Base-by-base conservation (phyloP, 2,888 invertebrate genomes). In the Pedicia rivosa region DNA sequence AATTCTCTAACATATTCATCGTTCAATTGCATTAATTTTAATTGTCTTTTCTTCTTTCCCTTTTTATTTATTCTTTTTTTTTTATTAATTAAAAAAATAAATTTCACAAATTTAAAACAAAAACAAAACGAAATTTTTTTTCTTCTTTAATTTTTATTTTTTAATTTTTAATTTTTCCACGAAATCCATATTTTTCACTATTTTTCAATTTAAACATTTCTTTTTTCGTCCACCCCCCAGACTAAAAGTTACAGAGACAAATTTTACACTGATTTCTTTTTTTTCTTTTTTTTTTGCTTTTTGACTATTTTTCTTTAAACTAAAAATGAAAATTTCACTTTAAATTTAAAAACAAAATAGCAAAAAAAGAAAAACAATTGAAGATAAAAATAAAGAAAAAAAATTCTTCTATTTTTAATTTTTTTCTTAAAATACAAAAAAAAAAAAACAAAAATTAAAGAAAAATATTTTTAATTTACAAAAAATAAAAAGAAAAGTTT, bases 1-100 rank as follows among this genome's bases (percentile, higher is more conserved):
- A 55, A 60, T 48, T 59, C 59, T 41, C 59, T 56, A 42, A 56
- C 52, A 42, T 49, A 58, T 50, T 57, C 55, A 48, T 60, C 56
- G 13, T 46, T 40, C 48, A 28, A 30, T 10, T 29, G 13, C 28
- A 37, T 37, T 14, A 35, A 40, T 15, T 17, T 26, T 31, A 8
- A 25, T 13, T 17, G 7, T 10, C 29, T 36, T 28, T 24, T 32
- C 32, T 32, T 28, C n/a, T 29, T 33, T 24, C 9, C 14, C 25
- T n/a, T 31, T 24, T 19, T n/a, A n/a, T n/a, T n/a, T n/a, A n/a
- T n/a, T n/a, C n/a, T n/a, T n/a, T n/a, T n/a, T n/a, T n/a, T n/a
- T n/a, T n/a, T n/a, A n/a, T n/a, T n/a, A n/a, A n/a, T n/a, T n/a
- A n/a, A n/a, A n/a, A n/a, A n/a, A n/a, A n/a, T n/a, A n/a, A n/a